Evolutionary conservation across 2,113 vertebrate species (phyloP).

Genomic region (Lontra canadensis): DNA sequence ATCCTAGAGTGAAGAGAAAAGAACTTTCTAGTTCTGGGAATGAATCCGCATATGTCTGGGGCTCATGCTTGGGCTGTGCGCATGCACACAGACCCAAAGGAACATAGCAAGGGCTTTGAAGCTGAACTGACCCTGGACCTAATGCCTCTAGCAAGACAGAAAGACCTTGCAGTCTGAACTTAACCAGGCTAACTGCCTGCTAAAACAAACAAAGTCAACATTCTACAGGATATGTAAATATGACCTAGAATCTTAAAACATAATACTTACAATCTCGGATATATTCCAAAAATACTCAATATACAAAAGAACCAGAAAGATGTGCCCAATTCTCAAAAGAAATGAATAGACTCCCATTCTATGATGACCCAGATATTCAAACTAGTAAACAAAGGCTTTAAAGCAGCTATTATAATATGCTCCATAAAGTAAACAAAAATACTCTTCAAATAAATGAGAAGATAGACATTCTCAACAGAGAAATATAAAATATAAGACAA

Average conservation of each 20-base stretch:
- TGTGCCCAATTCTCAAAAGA: slow-evolving; percentile 1
- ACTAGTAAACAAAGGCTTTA: not conserved
- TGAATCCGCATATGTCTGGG: not conserved
- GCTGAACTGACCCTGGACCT: not conserved
- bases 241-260: not conserved
- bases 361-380: not conserved
- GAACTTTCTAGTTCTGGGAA: not conserved
- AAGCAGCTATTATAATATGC: not conserved
- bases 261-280: slow-evolving; percentile 10
- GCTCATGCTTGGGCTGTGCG: not conserved
- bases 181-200: not conserved
- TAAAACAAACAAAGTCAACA: not conserved
- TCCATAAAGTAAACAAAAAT: slow-evolving; percentile 41
- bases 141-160: not conserved
- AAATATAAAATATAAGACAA: slow-evolving; percentile 24
- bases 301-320: not conserved
- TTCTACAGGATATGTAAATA: not conserved
- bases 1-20: not conserved
- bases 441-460: slow-evolving; percentile 8
- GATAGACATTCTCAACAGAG: not conserved
- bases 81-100: not conserved
- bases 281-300: not conserved
- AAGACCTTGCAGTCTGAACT: not conserved
- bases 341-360: not conserved
- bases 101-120: not conserved